Base-by-base conservation (phyloP, 2,888 invertebrate genomes). In the Drosophila meridionalis region DNA sequence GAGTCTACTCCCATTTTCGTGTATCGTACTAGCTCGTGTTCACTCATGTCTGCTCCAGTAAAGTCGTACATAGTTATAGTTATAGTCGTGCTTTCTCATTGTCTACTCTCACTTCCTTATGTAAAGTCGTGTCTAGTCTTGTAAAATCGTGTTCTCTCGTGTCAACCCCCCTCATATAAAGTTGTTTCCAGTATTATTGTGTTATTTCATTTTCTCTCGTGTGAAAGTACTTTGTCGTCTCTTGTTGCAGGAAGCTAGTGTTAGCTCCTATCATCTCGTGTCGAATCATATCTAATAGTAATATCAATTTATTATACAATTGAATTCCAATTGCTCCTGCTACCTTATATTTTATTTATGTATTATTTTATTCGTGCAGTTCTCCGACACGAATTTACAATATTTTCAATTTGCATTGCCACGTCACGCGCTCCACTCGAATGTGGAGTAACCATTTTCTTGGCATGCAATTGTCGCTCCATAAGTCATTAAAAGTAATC, bases 401-500 rank as follows among this genome's bases (percentile, higher is more conserved):
- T 26, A 28, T 11, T 47, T 57, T 36, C 36, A 58, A 58, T 58
- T 58, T 28, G n/a, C 3, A 14, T 42, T 0, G 14, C 12, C 32
- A 28, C 42, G 36, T 50, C 68, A 68, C 68, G 68, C 36, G 12
- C 14, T 14, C 42, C 57, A n/a, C 68, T 50, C 66, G 14, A 38
- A 32, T 32, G 14, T 43, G 12, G 8, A 6, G 48, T 30, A 6
- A 4, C 34, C 12, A 53, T 53, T 68, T 61, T 56, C 69, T 48
- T 83, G 72, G 80, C 85, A 77, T 85, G 85, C 85, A 83, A 83
- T 78, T 84, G 85, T 80, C 86, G 86, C 86, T 71, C 79, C 74
- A 66, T 80, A 87, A 85, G 88, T 74, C 88, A 82, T 86, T 88
- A 88, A 88, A 86, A 75, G 86, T 86, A 86, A 86, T 86, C 88